Conservation (phyloP, 2,888 invertebrate species). For the Halictus quadricinctus region DNA sequence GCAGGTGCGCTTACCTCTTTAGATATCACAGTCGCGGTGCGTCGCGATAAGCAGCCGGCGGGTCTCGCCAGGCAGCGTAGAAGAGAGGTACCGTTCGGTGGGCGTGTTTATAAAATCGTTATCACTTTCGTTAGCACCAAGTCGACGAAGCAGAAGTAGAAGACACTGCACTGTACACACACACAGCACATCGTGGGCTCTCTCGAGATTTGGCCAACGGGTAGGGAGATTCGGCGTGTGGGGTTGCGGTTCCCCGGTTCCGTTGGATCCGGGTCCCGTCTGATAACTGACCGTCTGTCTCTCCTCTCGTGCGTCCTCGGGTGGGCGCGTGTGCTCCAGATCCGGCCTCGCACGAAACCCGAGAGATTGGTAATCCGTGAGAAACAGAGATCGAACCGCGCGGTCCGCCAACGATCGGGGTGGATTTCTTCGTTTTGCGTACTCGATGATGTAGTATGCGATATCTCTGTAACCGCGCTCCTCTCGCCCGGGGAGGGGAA, state of each 20-base stretch:
- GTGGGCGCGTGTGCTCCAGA: neutral
- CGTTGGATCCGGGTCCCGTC: neutral
- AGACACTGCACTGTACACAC: constrained; percentile 81
- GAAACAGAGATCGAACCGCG: neutral
- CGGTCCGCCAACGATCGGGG: neutral
- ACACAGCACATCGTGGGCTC: constrained; percentile 79
- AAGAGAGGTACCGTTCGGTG: constrained; percentile 12
- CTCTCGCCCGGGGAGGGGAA: constrained; percentile 38
- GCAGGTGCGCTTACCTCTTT: constrained; percentile 41
- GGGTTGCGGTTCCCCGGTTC: neutral
- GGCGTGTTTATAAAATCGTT: constrained; percentile 47
- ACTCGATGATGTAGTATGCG: neutral
- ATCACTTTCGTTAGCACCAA: constrained; percentile 73
- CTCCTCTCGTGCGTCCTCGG: neutral
- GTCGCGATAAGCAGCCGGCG: constrained; percentile 39
- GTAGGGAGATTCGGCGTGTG: neutral
- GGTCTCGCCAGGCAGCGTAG: constrained; percentile 9
- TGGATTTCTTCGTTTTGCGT: neutral
- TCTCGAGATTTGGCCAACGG: constrained; percentile 8
- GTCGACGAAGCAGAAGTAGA: constrained; percentile 77
- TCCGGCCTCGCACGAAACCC: neutral
- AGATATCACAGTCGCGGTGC: constrained; percentile 24
- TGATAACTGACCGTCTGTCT: neutral
- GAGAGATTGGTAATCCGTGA: constrained; percentile 12
- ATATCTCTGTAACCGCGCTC: neutral